Percentiles rank a stretch among this genome's conserved stretches.
Evolutionary conservation across 1,140 invertebrate genomes (phyloP).

Genomic region (Drosophila azteca): DNA sequence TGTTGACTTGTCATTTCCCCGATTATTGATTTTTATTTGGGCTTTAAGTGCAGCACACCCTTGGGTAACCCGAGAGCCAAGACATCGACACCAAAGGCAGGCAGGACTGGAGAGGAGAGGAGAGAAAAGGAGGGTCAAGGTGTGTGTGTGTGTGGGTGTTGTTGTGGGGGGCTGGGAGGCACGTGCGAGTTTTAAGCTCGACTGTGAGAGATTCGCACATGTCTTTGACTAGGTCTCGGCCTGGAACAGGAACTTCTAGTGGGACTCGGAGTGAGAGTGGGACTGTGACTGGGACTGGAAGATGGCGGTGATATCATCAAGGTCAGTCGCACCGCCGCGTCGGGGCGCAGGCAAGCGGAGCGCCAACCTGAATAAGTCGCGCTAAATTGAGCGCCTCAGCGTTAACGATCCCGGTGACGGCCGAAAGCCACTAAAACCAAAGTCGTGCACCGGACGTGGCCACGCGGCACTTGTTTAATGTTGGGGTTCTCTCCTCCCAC

Average conservation of each 20-base stretch:
- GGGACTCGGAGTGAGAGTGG: background rate
- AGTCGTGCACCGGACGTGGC: conserved; percentile 73
- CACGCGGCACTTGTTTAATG: conserved; percentile 67
- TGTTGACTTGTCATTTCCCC: conserved; percentile 74
- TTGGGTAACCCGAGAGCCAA: conserved; percentile 56
- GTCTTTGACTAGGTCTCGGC: conserved; percentile 24
- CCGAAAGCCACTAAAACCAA: conserved; percentile 64
- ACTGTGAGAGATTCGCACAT: conserved; percentile 59
- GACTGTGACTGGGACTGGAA: conserved; percentile 2
- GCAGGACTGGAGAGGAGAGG: background rate
- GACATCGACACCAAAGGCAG: conserved; percentile 54
- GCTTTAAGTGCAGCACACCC: conserved; percentile 73
- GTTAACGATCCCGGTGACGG: conserved; percentile 68
- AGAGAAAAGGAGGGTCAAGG: too few species aligned
- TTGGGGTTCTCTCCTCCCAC: conserved; percentile 20
- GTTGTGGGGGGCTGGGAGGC: conserved; percentile 12
- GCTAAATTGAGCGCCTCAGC: conserved; percentile 80
- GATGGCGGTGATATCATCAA: conserved; percentile 74
- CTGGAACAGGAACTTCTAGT: background rate
- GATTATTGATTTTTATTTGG: conserved; percentile 77
- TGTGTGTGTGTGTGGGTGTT: background rate
- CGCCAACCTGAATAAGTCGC: conserved; percentile 65
- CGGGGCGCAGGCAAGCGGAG: conserved; percentile 46
- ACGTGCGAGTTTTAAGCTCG: conserved; percentile 39
- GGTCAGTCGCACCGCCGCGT: conserved; percentile 57